These are phyloP conservation scores for Paragorgia papillata DNA, from an alignment of 92 coral and sea anemone genomes.

Conservation along the genomic window DNA sequence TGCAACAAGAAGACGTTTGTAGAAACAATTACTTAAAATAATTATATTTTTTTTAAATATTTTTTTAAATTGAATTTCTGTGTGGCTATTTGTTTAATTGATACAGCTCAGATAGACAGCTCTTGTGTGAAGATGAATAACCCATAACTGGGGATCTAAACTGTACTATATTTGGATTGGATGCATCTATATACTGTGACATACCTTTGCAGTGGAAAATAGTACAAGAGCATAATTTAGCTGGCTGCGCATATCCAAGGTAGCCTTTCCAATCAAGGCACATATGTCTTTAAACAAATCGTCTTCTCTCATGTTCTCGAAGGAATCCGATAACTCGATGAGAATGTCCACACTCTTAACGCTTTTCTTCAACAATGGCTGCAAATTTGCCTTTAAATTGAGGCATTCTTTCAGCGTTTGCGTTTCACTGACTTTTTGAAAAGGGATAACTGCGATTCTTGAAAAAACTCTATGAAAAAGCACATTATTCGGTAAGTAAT, in stretches of 20 bases:
- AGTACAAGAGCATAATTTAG: slow-evolving; percentile 25
- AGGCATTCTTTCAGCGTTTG: slow-evolving; percentile 6
- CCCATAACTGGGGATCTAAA: no score
- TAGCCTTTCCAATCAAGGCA: background rate
- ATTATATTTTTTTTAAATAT: no score
- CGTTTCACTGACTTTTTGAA: slow-evolving; percentile 1
- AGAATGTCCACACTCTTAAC: slow-evolving; percentile 12
- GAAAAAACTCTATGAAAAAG: slow-evolving; percentile 32
- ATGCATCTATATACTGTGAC: no score
- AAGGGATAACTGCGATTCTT: slow-evolving; percentile 22
- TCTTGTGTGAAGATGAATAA: no score
- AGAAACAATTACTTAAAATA: no score
- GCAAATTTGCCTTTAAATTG: slow-evolving; percentile 16
- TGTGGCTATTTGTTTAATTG: no score
- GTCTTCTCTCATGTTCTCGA: slow-evolving; percentile 4
- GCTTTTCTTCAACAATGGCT: slow-evolving; percentile 1
- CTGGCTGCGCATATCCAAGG: slow-evolving; percentile 33
- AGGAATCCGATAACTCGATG: background rate
- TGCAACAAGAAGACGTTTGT: no score
- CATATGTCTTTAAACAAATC: background rate
- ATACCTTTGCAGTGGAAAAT: slow-evolving; percentile 40
- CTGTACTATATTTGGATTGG: no score
- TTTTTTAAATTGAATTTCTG: no score
- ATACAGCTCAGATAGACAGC: no score
- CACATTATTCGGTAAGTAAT: no score